These are phyloP conservation scores for Spongilla lacustris DNA, from an alignment of 37 sponge, comb jelly and placozoan species.

Conservation along the genomic window DNA sequence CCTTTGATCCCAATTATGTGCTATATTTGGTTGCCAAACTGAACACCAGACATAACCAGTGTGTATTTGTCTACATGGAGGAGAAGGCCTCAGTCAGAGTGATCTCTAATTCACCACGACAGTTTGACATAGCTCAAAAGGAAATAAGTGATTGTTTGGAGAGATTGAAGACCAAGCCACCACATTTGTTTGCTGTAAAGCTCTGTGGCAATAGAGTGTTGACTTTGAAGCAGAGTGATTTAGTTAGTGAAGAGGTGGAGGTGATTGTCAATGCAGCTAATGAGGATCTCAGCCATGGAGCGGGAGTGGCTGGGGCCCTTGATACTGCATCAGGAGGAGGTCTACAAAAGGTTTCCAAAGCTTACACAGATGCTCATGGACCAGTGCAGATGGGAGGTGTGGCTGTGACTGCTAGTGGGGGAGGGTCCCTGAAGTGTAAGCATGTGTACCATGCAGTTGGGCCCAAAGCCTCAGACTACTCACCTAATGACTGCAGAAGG, in stretches of 20 bases:
- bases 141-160: slow-evolving; percentile 2
- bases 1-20: background rate
- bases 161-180: background rate
- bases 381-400: slow-evolving; percentile 50
- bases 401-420: slow-evolving; percentile 60
- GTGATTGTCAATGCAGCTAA: slow-evolving; percentile 88
- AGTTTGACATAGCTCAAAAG: slow-evolving; percentile 51
- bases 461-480: slow-evolving; percentile 11
- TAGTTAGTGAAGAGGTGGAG: slow-evolving; percentile 60
- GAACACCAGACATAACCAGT: slow-evolving; percentile 6
- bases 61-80: slow-evolving; percentile 21
- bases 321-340: slow-evolving; percentile 52
- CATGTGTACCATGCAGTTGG: slow-evolving; percentile 75
- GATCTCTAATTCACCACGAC: slow-evolving; percentile 43
- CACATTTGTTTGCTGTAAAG: background rate
- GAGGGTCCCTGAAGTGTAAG: slow-evolving; percentile 54
- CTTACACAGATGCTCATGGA: background rate
- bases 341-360: slow-evolving; percentile 41
- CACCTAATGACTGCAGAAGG: slow-evolving; percentile 10
- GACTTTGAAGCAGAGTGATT: slow-evolving; percentile 64
- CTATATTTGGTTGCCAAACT: background rate
- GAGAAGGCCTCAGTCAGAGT: slow-evolving; percentile 4
- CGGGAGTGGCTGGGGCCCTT: slow-evolving; percentile 77
- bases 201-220: slow-evolving; percentile 25
- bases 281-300: slow-evolving; percentile 43